phyloP scores from a whole-genome alignment of 2,797 vertebrate species.

The Huso huso region DNA sequence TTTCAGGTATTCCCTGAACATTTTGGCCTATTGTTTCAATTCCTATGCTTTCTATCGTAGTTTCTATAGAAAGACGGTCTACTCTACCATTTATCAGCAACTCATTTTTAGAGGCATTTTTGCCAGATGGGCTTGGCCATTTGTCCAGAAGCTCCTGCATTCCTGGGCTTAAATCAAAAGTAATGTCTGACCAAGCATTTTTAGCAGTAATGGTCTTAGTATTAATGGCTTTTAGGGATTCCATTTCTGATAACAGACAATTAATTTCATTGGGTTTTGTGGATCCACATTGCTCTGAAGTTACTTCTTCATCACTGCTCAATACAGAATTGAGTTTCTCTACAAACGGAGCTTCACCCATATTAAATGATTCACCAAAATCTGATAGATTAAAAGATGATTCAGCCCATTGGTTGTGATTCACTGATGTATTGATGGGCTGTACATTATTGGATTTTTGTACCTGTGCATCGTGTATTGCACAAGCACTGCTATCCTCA shows the following conservation, averaged over 20 bases:
- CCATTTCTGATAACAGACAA: constrained; percentile 20
- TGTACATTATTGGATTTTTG: too few species aligned
- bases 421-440: too few species aligned
- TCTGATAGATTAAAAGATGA: constrained; percentile 72
- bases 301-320: constrained; percentile 17
- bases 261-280: constrained; percentile 7
- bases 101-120: constrained; percentile 31
- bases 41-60: not conserved
- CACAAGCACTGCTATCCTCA: too few species aligned
- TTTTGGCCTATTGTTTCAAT: not conserved
- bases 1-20: not conserved
- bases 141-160: constrained; percentile 79
- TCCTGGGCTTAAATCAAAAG: constrained; percentile 70
- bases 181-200: constrained; percentile 32
- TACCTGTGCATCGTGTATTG: too few species aligned
- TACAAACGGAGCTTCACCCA: constrained; percentile 59
- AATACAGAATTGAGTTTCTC: constrained; percentile 32
- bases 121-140: constrained; percentile 66
- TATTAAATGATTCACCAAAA: constrained; percentile 65
- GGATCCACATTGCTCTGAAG: not conserved
- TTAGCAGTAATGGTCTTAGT: not conserved
- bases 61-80: not conserved
- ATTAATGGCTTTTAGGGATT: constrained; percentile 7
- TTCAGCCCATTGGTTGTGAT: constrained; percentile 46
- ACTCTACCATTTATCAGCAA: constrained; percentile 1